Evolutionary conservation across 2,888 invertebrate species (phyloP).

Genomic region (Leptinotarsa peninsularis): DNA sequence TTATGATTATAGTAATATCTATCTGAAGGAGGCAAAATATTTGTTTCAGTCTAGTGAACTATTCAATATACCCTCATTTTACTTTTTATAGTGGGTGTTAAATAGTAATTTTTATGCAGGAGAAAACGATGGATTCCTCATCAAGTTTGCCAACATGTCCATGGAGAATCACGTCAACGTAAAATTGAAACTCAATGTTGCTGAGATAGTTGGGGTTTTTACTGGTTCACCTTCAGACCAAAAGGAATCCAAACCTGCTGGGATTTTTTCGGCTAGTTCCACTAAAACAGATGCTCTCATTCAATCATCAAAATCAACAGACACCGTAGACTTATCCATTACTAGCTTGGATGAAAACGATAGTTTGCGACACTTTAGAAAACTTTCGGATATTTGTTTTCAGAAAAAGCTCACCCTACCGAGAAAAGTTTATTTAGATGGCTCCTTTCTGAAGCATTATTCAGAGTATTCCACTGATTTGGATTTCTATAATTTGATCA

Average conservation of each 20-base stretch:
- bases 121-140: background rate
- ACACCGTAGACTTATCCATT: background rate
- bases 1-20: too few species aligned
- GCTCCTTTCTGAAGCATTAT: background rate
- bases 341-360: background rate
- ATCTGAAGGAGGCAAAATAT: too few species aligned
- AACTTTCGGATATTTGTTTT: background rate
- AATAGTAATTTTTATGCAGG: background rate
- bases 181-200: background rate
- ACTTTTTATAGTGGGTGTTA: background rate
- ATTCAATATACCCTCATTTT: background rate
- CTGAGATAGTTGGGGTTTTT: background rate
- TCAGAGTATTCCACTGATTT: background rate
- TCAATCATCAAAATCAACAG: background rate
- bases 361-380: background rate
- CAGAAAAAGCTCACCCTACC: background rate
- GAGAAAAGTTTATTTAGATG: background rate
- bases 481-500: background rate
- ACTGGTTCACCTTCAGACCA: background rate
- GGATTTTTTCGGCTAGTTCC: too few species aligned
- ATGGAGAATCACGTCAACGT: background rate
- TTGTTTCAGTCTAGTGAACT: too few species aligned
- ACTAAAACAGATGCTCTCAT: too few species aligned
- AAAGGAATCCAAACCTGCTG: background rate
- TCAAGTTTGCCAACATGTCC: background rate